Base-by-base conservation (phyloP, 2,113 vertebrate species). In the Triplophysa dalaica region DNA sequence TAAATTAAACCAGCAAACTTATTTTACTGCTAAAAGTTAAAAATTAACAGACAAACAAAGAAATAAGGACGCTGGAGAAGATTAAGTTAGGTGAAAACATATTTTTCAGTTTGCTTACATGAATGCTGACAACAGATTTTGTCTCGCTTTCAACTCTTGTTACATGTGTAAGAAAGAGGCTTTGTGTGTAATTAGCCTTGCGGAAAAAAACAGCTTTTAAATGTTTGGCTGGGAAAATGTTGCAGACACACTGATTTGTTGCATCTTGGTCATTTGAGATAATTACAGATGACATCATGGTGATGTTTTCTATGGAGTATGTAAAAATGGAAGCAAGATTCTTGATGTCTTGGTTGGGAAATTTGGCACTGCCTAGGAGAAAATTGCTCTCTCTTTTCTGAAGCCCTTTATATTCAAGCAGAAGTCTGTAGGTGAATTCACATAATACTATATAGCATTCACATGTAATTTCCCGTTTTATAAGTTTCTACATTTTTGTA, bases 151-250 rank as follows among this genome's bases (percentile, higher is more conserved):
- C 65, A 2, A 41, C 17, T 75, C 58, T 61, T 63, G 22, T 75
- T 73, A 41, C 54, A 60, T 38, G 66, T 29, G 8, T 43, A 62
- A 45, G 48, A 64, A 67, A n/a, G 58, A 62, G 22, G 24, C 56
- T 75, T 76, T 83, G 68, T 76, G 83, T 68, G 82, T 76, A 87
- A 88, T 86, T 83, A 83, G 76, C 2, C 50, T 77, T 77, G 87
- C 89, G 88, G 33, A 38, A 38, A 91, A 91, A 87, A 85, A 81
- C 81, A 73, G 75, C 83, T 87, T 38, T 92, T 91, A 89, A 87
- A 84, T 70, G 77, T 84, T 83, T 13, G 83, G 41, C 66, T 22
- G 62, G 6, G 16, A 48, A 9, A 81, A 68, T 61, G 73, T n/a
- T 69, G 52, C 67, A 77, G 75, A 78, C 60, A 82, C 75, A 75